Base-by-base conservation (phyloP, 2,113 vertebrate species). In the Hassar affinis region DNA sequence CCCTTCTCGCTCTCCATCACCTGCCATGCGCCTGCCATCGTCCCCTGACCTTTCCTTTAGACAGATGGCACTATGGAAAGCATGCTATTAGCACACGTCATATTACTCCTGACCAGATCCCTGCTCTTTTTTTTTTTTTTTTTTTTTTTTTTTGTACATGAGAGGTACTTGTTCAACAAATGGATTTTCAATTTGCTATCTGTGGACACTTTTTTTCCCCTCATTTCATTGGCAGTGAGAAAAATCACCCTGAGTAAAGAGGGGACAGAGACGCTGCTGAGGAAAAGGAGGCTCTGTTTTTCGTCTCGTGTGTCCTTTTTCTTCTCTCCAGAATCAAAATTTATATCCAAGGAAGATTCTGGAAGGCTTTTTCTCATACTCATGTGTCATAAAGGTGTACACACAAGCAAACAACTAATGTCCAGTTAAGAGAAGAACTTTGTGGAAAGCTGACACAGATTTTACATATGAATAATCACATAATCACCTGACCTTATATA, bases 51-150 rank as follows among this genome's bases (percentile, higher is more conserved):
- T 96, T 96, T 96, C 87, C 87, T 0, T 84, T 86, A 94, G 94
- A 95, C 94, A 93, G 93, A 96, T 95, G 92, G 93, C 89, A 89
- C 91, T 93, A 92, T 91, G 94, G 94, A 95, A 95, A 95, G 93
- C 91, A 93, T 93, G 94, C 95, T 94, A 95, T 96, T 96, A 95
- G 92, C 93, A 90, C 92, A 92, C 56, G 93, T 95, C 95, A 93
- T 94, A 94, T 94, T 92, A 87, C 93, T 92, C 91, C 93, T 92
- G 89, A 90, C 84, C 86, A 89, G 49, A 66, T 93, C 84, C 64
- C 69, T 78, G 71, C 74, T 62, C 45, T 83, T 79, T 91, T 93
- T 92, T 93, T 83, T 93, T 93, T 85, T 92, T 90, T 93, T 91
- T 90, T 93, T 91, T 90, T 93, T 92, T 93, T 85, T 93, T 93